These are phyloP conservation scores for Oeneis ivallda DNA, from an alignment of 2,888 invertebrate genomes.

Conservation along the genomic window DNA sequence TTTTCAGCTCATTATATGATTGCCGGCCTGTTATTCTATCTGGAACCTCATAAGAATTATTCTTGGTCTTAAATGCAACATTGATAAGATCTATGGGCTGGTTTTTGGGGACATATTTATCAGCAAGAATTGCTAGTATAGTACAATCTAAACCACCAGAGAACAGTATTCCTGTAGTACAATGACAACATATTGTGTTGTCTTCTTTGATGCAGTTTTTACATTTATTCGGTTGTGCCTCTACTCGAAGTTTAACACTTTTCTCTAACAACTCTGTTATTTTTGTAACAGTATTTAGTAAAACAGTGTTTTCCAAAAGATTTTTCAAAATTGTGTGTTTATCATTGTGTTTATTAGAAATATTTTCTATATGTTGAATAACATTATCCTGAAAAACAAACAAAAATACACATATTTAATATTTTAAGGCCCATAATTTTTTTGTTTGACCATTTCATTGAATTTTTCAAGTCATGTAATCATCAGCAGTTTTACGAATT, in stretches of 20 bases:
- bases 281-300: slow-evolving; percentile 66
- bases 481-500: slow-evolving; percentile 34
- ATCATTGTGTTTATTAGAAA: slow-evolving; percentile 47
- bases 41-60: slow-evolving; percentile 85
- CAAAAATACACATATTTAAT: not conserved
- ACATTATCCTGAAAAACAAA: slow-evolving; percentile 54
- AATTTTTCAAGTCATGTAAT: not conserved
- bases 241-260: slow-evolving; percentile 83
- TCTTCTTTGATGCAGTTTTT: slow-evolving; percentile 75
- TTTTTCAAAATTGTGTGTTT: slow-evolving; percentile 61
- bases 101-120: slow-evolving; percentile 83
- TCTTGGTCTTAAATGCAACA: slow-evolving; percentile 91
- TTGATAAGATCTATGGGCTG: slow-evolving; percentile 95
- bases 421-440: not conserved
- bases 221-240: slow-evolving; percentile 84
- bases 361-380: slow-evolving; percentile 52
- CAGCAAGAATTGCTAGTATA: slow-evolving; percentile 90
- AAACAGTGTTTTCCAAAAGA: slow-evolving; percentile 60
- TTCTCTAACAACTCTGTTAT: slow-evolving; percentile 78
- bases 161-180: slow-evolving; percentile 91
- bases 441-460: no score
- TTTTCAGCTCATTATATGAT: slow-evolving; percentile 86
- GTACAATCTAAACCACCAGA: slow-evolving; percentile 98
- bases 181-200: slow-evolving; percentile 74
- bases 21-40: slow-evolving; percentile 90